Evolutionary conservation across 2,113 vertebrate genomes (phyloP).

Genomic region (Ctenodactylus gundi): DNA sequence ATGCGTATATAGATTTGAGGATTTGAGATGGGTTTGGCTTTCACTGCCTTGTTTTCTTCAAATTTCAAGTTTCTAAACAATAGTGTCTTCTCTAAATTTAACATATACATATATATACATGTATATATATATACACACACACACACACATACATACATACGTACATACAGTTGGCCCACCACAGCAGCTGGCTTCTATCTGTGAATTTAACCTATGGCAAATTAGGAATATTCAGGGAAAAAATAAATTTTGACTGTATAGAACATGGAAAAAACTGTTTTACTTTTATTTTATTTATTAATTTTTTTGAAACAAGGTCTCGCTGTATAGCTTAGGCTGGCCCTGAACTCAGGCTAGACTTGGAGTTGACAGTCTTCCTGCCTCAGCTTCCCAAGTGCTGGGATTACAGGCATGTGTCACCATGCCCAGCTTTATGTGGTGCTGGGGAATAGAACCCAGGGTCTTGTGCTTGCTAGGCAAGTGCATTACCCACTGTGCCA

Average conservation of each 20-base stretch:
- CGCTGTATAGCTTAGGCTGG: no score
- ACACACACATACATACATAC: no score
- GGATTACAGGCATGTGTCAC: no score
- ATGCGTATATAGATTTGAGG: neutral
- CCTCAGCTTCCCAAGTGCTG: no score
- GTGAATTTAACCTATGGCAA: neutral
- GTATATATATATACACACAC: no score
- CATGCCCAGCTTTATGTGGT: no score
- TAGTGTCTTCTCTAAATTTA: slow-evolving; percentile 65
- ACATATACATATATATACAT: slow-evolving; percentile 77
- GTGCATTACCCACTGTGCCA: no score
- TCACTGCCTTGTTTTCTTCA: neutral
- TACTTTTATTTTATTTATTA: neutral
- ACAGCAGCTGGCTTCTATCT: neutral
- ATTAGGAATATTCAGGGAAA: neutral
- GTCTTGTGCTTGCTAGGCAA: no score
- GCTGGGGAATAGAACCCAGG: no score
- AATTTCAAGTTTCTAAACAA: neutral
- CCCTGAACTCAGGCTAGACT: no score
- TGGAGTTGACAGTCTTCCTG: no score
- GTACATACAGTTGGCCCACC: slow-evolving; percentile 35
- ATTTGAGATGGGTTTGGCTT: neutral
- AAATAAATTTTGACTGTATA: neutral
- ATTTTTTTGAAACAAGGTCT: no score
- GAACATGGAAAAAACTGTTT: neutral